Evolutionary conservation across 1,140 invertebrate species (phyloP).

Genomic region (Contarinia nasturtii): DNA sequence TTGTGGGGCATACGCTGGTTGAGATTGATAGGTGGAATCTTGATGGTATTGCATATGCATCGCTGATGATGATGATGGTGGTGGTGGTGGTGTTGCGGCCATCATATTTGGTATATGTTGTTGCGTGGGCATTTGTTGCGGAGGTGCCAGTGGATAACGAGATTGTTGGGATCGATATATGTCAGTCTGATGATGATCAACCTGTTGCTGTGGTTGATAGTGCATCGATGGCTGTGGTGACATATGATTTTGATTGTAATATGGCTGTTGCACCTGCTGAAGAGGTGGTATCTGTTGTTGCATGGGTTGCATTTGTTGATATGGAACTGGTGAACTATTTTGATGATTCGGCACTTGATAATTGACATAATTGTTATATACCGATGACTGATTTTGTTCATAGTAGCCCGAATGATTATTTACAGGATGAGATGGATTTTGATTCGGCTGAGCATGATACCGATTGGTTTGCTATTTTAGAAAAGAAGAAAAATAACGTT

Average conservation of each 20-base stretch:
- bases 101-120: background rate
- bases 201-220: background rate
- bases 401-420: background rate
- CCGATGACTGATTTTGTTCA: background rate
- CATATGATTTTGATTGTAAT: slow-evolving; percentile 1
- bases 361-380: background rate
- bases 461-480: background rate
- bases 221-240: too few relatives aligned
- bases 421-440: background rate
- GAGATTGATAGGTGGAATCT: too few relatives aligned
- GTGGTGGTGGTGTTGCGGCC: background rate
- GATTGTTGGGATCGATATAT: background rate
- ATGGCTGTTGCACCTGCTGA: background rate
- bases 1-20: too few relatives aligned
- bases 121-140: too few relatives aligned
- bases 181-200: slow-evolving; percentile 1
- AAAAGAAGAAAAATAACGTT: too few relatives aligned
- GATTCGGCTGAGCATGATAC: background rate
- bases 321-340: background rate
- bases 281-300: background rate
- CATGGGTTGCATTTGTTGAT: background rate
- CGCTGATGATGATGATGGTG: too few relatives aligned
- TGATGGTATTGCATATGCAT: too few relatives aligned
- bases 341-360: background rate
- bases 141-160: background rate